Evolutionary conservation across 1,140 invertebrate species (phyloP), one percentile per base, ranked within the genome.

Genomic region (Dinothrombium tinctorium): DNA sequence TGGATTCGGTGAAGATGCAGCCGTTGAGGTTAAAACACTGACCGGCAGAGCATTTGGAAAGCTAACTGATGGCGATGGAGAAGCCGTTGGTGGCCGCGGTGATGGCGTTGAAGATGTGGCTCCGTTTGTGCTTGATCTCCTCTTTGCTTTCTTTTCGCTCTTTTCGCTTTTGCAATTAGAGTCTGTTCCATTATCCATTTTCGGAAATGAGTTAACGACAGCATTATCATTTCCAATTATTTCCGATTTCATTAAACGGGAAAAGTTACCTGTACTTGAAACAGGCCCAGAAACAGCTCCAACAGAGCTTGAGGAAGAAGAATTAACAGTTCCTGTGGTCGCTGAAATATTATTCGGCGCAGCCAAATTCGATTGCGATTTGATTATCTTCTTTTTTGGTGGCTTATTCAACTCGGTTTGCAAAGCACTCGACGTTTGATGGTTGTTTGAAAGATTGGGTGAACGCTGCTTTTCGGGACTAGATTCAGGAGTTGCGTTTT

Each of bases 401-500:
- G 21, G 41, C 32, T 37, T 43, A 33, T 8, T 21, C 17, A 24
- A 19, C 3, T 29, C 25, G 20, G 11, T 21, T 7, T 19, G 20
- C n/a, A n/a, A n/a, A n/a, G n/a, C n/a, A n/a, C n/a, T n/a, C 14
- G 19, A 36, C 4, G 15, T 21, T 26, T 14, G 22, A 6, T 26
- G 11, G 24, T 38, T 38, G 7, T n/a, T 6, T 26, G 28, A 32
- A 19, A 14, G 14, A 19, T 12, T 14, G 4, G 14, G 9, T 14
- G 15, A 14, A 6, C 9, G 20, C 23, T 37, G 22, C 56, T 82
- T 83, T 55, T 84, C 81, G 28, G 78, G 74, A 48, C 76, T 79
- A 11, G 77, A 76, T 56, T 84, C 79, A 41, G 78, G 80, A 19
- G 74, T 75, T 32, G 72, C 74, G 57, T 74, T 75, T 52, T 79